These are phyloP conservation scores for Hyles euphorbiae DNA, from an alignment of 1,140 invertebrate genomes.

Conservation along the genomic window DNA sequence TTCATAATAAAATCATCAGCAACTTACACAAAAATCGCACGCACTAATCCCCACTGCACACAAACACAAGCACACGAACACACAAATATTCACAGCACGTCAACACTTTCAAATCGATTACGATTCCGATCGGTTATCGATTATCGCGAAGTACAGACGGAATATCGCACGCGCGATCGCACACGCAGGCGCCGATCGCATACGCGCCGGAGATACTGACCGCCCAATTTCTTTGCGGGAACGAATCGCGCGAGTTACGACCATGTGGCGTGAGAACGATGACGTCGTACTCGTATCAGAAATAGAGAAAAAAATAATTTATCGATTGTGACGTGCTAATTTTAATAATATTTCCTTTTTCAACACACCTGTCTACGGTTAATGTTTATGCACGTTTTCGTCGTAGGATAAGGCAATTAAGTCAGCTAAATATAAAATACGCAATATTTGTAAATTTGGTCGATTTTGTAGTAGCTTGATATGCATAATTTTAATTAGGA, in stretches of 20 bases:
- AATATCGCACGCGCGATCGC: conserved; percentile 8
- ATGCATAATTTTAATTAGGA: too few relatives aligned
- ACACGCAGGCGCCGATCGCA: conserved; percentile 38
- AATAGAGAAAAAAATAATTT: too few relatives aligned
- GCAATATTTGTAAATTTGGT: too few relatives aligned
- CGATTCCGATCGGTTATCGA: too few relatives aligned
- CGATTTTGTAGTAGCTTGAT: too few relatives aligned
- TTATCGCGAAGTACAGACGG: conserved; percentile 3
- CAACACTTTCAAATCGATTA: neutral
- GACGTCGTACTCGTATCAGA: neutral
- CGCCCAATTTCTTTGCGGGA: conserved; percentile 40
- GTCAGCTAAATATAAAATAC: too few relatives aligned
- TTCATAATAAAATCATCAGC: neutral
- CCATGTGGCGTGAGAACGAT: conserved; percentile 23
- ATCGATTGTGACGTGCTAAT: too few relatives aligned
- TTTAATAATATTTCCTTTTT: too few relatives aligned
- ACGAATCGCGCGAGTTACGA: conserved; percentile 12
- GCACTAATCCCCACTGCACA: conserved; percentile 15
- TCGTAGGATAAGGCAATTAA: too few relatives aligned
- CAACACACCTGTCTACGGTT: too few relatives aligned
- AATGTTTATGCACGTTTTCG: too few relatives aligned
- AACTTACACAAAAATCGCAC: conserved; percentile 28
- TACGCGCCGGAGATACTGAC: conserved; percentile 45
- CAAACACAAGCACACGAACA: conserved; percentile 18
- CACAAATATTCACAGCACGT: conserved; percentile 19